Base-by-base conservation (phyloP, 2,797 vertebrate genomes). In the Falco peregrinus region DNA sequence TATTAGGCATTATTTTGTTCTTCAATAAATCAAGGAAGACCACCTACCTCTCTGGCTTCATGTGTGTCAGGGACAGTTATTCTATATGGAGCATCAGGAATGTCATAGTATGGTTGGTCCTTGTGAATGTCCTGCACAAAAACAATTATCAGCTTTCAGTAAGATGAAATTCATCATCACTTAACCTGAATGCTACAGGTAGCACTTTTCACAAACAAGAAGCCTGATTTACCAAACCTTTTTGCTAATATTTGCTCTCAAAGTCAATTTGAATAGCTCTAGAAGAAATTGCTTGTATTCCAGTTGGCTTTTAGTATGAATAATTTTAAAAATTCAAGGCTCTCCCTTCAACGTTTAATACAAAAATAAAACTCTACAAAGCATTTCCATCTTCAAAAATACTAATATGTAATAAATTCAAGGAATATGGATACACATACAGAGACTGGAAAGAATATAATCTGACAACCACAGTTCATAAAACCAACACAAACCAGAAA, bases 41-140 rank as follows among this genome's bases (percentile, higher is more conserved):
- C 21, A 28, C 97, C 47, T 97, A 99, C 99, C 98, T 99, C 99
- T 96, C 99, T 98, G 88, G 99, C 99, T 97, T 99, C 99, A 5
- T 98, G 99, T 0, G 99, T 99, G 96, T 99, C 99, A 9, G 99
- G 99, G 63, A 99, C 99, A 2, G 99, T 99, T 97, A 99, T 99
- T 90, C 99, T 98, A 93, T 99, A 99, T 0, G 99, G 99, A 20
- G 99, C 99, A 61, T 99, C 99, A 15, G 99, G 99, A 94, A 99
- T 99, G 98, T 99, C 98, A 43, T 99, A 99, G 93, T 99, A 99
- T 0, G 99, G 99, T 92, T 99, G 99, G 97, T 99, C 99, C 97
- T 99, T 99, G 96, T 99, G 99, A 97, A 99, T 99, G 80, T 99
- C 99, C 99, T 99, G 88, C 82, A 97, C 6, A 92, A 29, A 92